Base-by-base conservation (phyloP, 2,113 vertebrate species). In the Cryptotis parvus region DNA sequence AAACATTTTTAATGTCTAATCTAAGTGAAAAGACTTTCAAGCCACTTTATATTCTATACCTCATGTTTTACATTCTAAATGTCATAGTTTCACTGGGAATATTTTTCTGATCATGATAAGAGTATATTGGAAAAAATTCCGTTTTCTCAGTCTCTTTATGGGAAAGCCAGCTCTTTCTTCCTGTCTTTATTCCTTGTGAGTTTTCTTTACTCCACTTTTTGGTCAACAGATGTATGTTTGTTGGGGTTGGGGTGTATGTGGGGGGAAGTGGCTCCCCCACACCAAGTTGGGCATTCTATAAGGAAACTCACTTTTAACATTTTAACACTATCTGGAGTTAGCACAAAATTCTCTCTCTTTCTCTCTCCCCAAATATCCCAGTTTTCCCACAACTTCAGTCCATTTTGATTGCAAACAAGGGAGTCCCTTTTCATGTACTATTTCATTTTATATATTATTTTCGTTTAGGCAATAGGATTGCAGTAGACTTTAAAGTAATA, bases 91-190 rank as follows among this genome's bases (percentile, higher is more conserved):
- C n/a, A 68, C 11, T 82, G 73, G 74, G 55, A 11, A 37, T 11
- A n/a, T 79, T 90, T 83, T 91, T 88, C 81, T 80, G 29, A 58
- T 66, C 58, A 76, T 75, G 33, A 79, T 58, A 2, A 4, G 80
- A 45, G 0, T 73, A 22, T 70, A 22, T 37, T 37, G 15, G 69
- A 58, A 35, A 37, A 70, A 69, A 70, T 12, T 70, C 33, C 7
- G 66, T 35, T 69, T 69, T 69, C 66, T 35, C 45, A 49, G 14
- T 69, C n/a, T 69, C 6, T 24, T 35, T 20, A 39, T 39, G 8
- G 69, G 18, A 37, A 70, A 70, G 24, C 22, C 69, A 70, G 35
- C 16, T 39, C 69, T 29, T 41, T 24, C 9, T 33, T 14, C 2
- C 24, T 73, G 9, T 27, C 37, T 73, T 39, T 73, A 37, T 73